Evolutionary conservation across 2,888 invertebrate species (phyloP), one percentile per base, ranked within the genome.

Genomic region (Eucera pruinosa): DNA sequence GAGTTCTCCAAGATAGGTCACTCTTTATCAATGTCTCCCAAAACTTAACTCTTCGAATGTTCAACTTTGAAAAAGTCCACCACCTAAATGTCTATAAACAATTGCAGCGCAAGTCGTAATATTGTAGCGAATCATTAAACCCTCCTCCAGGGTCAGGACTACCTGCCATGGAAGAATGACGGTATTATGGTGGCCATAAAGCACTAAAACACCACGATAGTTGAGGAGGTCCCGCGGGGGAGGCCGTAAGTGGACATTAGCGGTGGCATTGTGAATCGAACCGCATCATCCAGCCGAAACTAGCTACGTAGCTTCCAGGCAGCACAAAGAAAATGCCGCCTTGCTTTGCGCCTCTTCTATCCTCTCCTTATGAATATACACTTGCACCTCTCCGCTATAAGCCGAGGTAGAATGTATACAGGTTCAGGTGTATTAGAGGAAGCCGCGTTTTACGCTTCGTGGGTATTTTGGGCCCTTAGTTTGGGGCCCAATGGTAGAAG

Each of bases 261-360:
- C 85, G 85, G 81, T 84, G 83, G 86, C 81, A 89, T 88, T 89
- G 89, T 89, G 87, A 85, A 88, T 87, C 84, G 86, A 75, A 84
- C 87, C 83, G 83, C 86, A 84, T 80, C 83, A 62, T 60, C 72
- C 62, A 65, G 39, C 61, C 25, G 61, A 71, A 76, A 71, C n/a
- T n/a, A n/a, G n/a, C 65, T 71, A 68, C 65, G 50, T 55, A 61
- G 64, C 57, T 48, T 43, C 36, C 54, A 71, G 27, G n/a, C 23
- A 39, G 64, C 70, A 82, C 83, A 80, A 80, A 83, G 77, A 66
- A 66, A 78, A 50, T 48, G 70, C 50, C 73, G 60, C 58, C 13
- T 23, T 25, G n/a, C 54, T 70, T 81, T 65, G 62, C 69, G 58
- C 39, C 71, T 52, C 20, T 18, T 33, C 30, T n/a, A 18, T 0